Evolutionary conservation across 2,888 invertebrate species (phyloP).

Genomic region (Cetonia aurata): DNA sequence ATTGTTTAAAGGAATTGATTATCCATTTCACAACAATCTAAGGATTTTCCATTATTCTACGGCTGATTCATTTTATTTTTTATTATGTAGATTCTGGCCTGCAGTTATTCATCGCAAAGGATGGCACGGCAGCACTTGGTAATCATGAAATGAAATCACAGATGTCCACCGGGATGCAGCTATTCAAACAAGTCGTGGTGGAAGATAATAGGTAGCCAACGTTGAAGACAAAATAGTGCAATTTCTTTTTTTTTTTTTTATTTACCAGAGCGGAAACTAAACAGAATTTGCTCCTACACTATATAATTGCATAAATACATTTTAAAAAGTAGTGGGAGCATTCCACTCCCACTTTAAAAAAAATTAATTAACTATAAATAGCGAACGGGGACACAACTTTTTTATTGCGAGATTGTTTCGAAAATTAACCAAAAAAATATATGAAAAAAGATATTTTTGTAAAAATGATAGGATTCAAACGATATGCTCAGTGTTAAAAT

Average conservation of each 20-base stretch:
- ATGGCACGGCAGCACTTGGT: slow-evolving; percentile 89
- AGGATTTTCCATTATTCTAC: no score
- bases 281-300: no score
- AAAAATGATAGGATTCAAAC: slow-evolving; percentile 20
- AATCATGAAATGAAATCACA: slow-evolving; percentile 85
- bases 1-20: no score
- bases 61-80: no score
- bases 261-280: no score
- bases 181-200: slow-evolving; percentile 83
- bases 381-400: slow-evolving; percentile 2
- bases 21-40: no score
- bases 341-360: no score
- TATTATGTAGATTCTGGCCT: no score
- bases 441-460: slow-evolving; percentile 33
- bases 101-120: slow-evolving; percentile 90
- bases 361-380: no score
- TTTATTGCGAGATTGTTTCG: slow-evolving; percentile 23
- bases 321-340: no score
- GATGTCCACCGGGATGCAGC: slow-evolving; percentile 76
- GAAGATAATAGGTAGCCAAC: slow-evolving; percentile 77
- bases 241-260: no score
- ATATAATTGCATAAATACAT: no score
- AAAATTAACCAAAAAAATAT: background rate
- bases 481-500: background rate
- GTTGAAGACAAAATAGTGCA: slow-evolving; percentile 29